Conservation (phyloP, 2,113 vertebrate species). For the Malurus melanocephalus region DNA sequence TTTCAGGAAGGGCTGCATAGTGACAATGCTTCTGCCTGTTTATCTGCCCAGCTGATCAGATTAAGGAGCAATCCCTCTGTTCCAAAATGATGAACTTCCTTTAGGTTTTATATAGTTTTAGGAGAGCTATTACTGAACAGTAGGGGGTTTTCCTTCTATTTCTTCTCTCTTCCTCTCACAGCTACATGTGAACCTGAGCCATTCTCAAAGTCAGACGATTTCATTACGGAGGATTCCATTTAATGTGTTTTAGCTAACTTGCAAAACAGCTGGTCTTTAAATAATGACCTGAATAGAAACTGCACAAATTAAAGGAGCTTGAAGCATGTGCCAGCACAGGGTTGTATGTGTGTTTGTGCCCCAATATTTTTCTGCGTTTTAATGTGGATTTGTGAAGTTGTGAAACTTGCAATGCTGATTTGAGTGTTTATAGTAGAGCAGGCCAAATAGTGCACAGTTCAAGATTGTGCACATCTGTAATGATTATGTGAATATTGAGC, state of each 20-base stretch:
- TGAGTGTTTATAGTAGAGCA: neutral
- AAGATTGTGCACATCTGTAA: neutral
- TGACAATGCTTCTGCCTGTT: slow-evolving; percentile 48
- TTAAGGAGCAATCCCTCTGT: slow-evolving; percentile 34
- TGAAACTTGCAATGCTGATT: neutral
- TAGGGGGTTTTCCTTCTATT: neutral
- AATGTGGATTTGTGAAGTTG: slow-evolving; percentile 22
- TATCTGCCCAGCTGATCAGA: slow-evolving; percentile 41
- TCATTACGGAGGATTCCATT: slow-evolving; percentile 6
- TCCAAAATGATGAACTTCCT: slow-evolving; percentile 36
- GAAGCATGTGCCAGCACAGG: neutral
- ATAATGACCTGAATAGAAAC: slow-evolving; percentile 13
- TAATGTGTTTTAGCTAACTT: slow-evolving; percentile 1
- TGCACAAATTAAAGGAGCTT: neutral
- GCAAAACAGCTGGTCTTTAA: neutral
- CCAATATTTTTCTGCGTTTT: neutral
- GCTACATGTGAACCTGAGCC: neutral
- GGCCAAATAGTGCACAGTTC: neutral
- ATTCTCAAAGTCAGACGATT: neutral
- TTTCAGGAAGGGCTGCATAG: slow-evolving; percentile 54
- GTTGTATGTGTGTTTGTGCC: neutral
- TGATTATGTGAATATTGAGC: neutral
- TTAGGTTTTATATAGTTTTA: neutral
- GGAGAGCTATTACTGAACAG: neutral
- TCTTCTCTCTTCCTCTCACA: neutral